Evolutionary conservation across 2,113 vertebrate species (phyloP).

Genomic region (human): GRCh38 chr3:61955001-61955500

Average conservation of each 20-base stretch:
- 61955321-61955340: conserved; percentile 96
- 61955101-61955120: not conserved
- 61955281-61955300: conserved; percentile 83
- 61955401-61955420: conserved; percentile 84
- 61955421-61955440: conserved; percentile 67
- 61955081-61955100: not conserved
- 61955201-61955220: conserved; percentile 15
- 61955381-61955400: conserved; percentile 84
- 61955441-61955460: conserved; percentile 59
- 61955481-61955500: conserved; percentile 61
- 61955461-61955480: conserved; percentile 61
- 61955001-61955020: conserved; percentile 63
- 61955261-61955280: conserved; percentile 85
- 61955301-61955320: conserved; percentile 88
- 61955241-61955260: conserved; percentile 77
- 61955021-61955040: conserved; percentile 61
- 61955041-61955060: conserved; percentile 55
- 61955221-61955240: conserved; percentile 85
- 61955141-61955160: not conserved
- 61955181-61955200: conserved; percentile 54
- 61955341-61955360: conserved; percentile 86
- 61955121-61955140: not conserved
- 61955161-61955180: not conserved
- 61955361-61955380: conserved; percentile 91
- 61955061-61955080: conserved; percentile 10